Conservation (phyloP, 2,888 invertebrate genomes). For the Dascillus cervinus region DNA sequence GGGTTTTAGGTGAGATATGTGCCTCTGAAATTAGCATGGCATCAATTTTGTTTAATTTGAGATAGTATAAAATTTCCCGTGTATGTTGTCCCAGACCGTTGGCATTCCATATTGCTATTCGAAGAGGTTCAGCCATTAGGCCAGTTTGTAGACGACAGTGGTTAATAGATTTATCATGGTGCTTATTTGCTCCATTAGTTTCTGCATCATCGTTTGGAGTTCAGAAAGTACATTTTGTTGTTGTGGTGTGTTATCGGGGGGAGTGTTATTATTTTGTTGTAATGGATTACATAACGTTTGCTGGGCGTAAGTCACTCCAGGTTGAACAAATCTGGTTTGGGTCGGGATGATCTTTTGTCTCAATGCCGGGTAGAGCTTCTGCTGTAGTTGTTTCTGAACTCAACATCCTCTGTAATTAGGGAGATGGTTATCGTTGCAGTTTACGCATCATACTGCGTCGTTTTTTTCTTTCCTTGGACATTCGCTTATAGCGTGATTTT, state of each 20-base stretch:
- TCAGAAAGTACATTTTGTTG: constrained; percentile 1
- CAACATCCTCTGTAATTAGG: too few relatives aligned
- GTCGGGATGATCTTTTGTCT: background rate
- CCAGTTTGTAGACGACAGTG: too few relatives aligned
- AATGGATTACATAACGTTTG: constrained; percentile 2
- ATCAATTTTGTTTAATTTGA: constrained; percentile 4
- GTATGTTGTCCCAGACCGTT: constrained; percentile 4
- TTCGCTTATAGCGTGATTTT: too few relatives aligned
- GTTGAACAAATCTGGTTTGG: constrained; percentile 3
- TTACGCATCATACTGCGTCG: too few relatives aligned
- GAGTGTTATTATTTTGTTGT: background rate
- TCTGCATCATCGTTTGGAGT: constrained; percentile 2
- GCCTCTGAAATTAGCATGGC: too few relatives aligned
- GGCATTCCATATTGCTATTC: constrained; percentile 5
- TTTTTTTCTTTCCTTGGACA: too few relatives aligned
- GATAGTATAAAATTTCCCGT: constrained; percentile 3
- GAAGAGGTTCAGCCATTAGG: too few relatives aligned
- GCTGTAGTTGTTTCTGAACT: constrained; percentile 4
- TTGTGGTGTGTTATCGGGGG: constrained; percentile 1
- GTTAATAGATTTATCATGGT: too few relatives aligned
- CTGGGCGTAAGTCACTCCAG: constrained; percentile 4
- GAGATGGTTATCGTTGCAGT: too few relatives aligned
- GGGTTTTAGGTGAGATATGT: too few relatives aligned
- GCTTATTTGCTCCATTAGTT: too few relatives aligned
- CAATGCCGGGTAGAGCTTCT: constrained; percentile 3